Percentiles rank a stretch among this genome's conserved stretches.
These are phyloP conservation scores for Drosophila equinoxialis DNA, from an alignment of 1,140 invertebrate species.

Conservation along the genomic window DNA sequence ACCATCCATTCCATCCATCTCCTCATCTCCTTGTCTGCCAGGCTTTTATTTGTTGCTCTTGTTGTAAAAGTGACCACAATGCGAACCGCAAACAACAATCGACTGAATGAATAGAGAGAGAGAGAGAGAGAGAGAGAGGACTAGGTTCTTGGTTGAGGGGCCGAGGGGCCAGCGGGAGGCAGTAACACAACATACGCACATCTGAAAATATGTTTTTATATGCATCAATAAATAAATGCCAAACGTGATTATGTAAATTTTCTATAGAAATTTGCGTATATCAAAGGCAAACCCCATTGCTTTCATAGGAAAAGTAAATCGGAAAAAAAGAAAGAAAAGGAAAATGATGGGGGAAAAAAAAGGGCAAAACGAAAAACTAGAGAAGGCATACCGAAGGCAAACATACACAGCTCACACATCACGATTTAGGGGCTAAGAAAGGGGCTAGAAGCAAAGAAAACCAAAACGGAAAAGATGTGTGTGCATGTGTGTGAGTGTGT, in stretches of 20 bases:
- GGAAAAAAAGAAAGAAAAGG: neutral
- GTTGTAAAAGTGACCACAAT: conserved; percentile 42
- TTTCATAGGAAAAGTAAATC: conserved; percentile 53
- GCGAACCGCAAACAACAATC: conserved; percentile 35
- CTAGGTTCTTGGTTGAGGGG: neutral
- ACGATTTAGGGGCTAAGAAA: neutral
- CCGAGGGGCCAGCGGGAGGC: neutral
- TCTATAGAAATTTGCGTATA: conserved; percentile 66
- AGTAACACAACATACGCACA: conserved; percentile 27
- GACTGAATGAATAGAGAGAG: neutral
- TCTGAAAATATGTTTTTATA: conserved; percentile 66
- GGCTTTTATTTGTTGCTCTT: conserved; percentile 11
- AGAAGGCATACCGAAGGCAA: conserved; percentile 25
- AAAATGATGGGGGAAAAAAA: neutral
- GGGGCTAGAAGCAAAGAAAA: conserved; percentile 14
- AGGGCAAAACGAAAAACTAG: conserved; percentile 10
- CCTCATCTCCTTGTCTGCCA: neutral
- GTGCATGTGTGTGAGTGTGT: neutral
- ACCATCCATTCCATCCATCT: neutral
- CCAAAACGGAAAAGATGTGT: neutral
- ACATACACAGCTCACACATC: conserved; percentile 26
- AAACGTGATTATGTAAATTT: conserved; percentile 80
- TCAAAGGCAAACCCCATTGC: conserved; percentile 32
- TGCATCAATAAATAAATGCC: conserved; percentile 81
- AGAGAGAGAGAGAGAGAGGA: neutral